Conservation (phyloP, 2,888 invertebrate genomes). For the Gibbula magus region DNA sequence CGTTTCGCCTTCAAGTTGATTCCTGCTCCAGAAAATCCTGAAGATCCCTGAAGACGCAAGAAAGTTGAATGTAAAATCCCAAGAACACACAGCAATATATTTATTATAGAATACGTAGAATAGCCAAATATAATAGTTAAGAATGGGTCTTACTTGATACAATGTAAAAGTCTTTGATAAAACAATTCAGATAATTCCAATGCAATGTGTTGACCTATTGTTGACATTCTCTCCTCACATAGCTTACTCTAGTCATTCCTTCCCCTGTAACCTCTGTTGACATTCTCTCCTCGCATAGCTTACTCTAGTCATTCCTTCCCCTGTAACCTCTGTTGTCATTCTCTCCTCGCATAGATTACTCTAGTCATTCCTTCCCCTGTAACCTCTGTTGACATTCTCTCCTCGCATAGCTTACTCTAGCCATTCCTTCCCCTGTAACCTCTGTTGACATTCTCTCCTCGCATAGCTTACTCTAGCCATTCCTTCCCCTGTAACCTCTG, state of each 20-base stretch:
- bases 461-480: too few species aligned
- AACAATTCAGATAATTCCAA: too few species aligned
- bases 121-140: too few species aligned
- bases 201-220: not conserved
- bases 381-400: not conserved
- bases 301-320: not conserved
- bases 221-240: not conserved
- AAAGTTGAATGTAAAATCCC: too few species aligned
- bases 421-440: not conserved
- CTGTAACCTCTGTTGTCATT: not conserved
- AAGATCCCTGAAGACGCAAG: conserved; percentile 85
- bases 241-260: not conserved
- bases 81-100: too few species aligned
- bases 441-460: too few species aligned
- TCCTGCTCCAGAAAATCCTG: conserved; percentile 93
- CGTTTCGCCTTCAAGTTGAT: conserved; percentile 83
- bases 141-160: too few species aligned
- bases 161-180: too few species aligned
- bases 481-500: too few species aligned
- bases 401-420: not conserved
- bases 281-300: not conserved
- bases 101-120: too few species aligned
- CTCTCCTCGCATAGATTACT: not conserved
- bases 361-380: not conserved
- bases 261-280: not conserved